Conservation (phyloP, 2,888 invertebrate genomes). For the Ophion obscuratus region DNA sequence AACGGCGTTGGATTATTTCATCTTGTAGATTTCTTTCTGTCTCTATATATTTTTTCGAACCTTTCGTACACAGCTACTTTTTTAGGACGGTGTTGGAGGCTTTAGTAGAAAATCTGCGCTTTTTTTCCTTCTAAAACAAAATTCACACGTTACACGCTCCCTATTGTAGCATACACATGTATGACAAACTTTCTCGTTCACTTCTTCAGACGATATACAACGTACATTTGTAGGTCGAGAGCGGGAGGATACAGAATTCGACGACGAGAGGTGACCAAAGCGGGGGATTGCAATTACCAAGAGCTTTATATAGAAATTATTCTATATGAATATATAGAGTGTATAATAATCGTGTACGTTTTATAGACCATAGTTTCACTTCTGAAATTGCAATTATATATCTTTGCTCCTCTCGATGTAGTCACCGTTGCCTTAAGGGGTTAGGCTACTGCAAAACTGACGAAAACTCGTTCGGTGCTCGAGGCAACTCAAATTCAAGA, state of each 20-base stretch:
- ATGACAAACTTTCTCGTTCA: constrained; percentile 25
- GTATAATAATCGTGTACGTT: constrained; percentile 38
- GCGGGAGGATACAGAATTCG: constrained; percentile 15
- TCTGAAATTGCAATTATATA: constrained; percentile 42
- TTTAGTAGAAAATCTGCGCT: constrained; percentile 61
- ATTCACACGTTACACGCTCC: constrained; percentile 36
- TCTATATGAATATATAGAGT: constrained; percentile 21
- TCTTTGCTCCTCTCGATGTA: constrained; percentile 34
- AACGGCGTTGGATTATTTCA: constrained; percentile 20
- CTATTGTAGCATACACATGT: constrained; percentile 23
- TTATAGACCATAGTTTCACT: constrained; percentile 31
- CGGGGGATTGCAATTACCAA: constrained; percentile 54
- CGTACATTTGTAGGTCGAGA: constrained; percentile 14
- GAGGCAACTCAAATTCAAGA: no score
- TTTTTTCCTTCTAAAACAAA: constrained; percentile 32
- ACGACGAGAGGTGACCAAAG: constrained; percentile 44
- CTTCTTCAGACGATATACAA: constrained; percentile 22
- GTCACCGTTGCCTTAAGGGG: constrained; percentile 3
- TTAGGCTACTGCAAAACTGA: no score
- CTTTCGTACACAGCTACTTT: constrained; percentile 53
- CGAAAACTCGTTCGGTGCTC: no score
- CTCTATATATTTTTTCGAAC: constrained; percentile 25
- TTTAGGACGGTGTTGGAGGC: constrained; percentile 65
- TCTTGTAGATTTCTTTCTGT: constrained; percentile 2
- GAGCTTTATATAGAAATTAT: constrained; percentile 43